Evolutionary conservation across 2,113 vertebrate species (phyloP).

Genomic region (Pteropus alecto): DNA sequence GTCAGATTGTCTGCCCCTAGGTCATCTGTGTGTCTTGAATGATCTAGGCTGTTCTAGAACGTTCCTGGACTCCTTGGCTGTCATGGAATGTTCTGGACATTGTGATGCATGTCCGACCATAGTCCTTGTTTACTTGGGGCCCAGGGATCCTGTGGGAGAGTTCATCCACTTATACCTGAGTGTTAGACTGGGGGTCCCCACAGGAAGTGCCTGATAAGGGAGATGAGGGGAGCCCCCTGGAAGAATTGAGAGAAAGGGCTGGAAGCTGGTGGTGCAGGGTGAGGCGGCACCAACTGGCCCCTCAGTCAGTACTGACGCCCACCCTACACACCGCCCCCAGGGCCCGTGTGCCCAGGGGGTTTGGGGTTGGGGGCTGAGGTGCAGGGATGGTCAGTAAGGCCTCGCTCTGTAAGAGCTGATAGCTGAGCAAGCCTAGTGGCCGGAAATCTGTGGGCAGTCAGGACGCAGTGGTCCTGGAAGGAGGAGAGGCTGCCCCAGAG

Average conservation of each 20-base stretch:
- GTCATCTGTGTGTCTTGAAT: not conserved
- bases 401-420: not conserved
- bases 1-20: not conserved
- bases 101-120: not conserved
- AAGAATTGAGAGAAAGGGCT: not conserved
- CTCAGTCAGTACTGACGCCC: not conserved
- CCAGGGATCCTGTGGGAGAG: not conserved
- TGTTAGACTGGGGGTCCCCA: not conserved
- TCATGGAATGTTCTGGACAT: not conserved
- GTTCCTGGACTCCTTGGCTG: not conserved
- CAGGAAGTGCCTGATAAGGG: not conserved
- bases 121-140: not conserved
- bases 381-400: not conserved
- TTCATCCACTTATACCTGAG: not conserved
- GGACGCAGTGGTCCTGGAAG: not conserved
- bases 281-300: accelerated
- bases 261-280: not conserved
- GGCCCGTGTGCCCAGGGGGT: not conserved
- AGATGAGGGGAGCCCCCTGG: too few relatives aligned
- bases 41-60: not conserved
- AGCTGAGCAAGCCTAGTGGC: not conserved
- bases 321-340: not conserved
- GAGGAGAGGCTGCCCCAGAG: not conserved
- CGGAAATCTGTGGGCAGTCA: not conserved
- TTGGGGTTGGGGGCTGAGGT: not conserved